These are phyloP conservation scores for Cerceris rybyensis DNA, from an alignment of 2,888 invertebrate genomes.

Conservation along the genomic window DNA sequence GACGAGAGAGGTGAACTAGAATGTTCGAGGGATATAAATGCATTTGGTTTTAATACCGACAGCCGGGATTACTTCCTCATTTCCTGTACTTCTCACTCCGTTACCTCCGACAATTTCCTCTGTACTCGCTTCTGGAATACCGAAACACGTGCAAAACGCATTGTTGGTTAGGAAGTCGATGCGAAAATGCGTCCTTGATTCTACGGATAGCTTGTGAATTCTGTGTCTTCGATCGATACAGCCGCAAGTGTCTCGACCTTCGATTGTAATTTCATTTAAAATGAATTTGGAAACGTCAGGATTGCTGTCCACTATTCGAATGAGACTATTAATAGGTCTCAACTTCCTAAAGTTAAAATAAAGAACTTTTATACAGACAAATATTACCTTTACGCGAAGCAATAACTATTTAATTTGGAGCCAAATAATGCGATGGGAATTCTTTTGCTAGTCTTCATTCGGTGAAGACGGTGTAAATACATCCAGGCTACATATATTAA, in stretches of 20 bases:
- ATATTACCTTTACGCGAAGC: too few species aligned
- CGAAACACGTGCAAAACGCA: conserved; percentile 16
- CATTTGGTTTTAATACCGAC: conserved; percentile 69
- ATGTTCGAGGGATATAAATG: conserved; percentile 62
- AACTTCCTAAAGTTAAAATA: too few species aligned
- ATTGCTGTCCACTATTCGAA: too few species aligned
- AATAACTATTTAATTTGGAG: too few species aligned
- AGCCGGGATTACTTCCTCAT: conserved; percentile 58
- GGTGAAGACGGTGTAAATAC: too few species aligned
- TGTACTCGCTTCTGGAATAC: conserved; percentile 25
- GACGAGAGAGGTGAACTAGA: conserved; percentile 3
- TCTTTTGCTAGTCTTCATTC: too few species aligned
- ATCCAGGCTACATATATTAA: too few species aligned
- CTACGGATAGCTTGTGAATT: neutral
- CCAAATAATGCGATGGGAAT: too few species aligned
- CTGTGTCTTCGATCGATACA: neutral
- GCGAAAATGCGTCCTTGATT: neutral
- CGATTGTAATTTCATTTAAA: neutral
- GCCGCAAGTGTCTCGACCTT: neutral
- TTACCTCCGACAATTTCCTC: conserved; percentile 10
- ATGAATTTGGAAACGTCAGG: too few species aligned
- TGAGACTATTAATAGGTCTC: too few species aligned
- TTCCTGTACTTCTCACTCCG: conserved; percentile 34
- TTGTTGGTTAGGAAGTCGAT: conserved; percentile 2
- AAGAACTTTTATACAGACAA: too few species aligned